Conservation (phyloP, 2,113 vertebrate species). For the Laticauda colubrina region DNA sequence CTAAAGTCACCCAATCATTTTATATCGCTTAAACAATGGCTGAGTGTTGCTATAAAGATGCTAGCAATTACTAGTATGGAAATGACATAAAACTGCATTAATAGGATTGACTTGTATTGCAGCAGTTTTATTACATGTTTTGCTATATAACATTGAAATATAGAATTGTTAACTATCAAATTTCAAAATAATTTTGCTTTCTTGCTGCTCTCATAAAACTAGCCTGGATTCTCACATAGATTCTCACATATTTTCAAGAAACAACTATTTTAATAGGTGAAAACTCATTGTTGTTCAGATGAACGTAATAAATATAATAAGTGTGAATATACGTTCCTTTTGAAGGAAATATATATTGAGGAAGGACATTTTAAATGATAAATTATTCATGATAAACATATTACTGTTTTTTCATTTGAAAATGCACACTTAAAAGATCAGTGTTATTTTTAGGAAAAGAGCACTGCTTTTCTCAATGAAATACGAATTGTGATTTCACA, state of each 20-base stretch:
- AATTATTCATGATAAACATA: neutral
- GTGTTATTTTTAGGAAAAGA: neutral
- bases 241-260: neutral
- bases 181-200: neutral
- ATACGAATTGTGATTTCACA: neutral
- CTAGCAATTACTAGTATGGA: neutral
- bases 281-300: neutral
- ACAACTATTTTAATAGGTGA: neutral
- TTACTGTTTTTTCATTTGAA: neutral
- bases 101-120: neutral
- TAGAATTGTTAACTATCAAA: neutral
- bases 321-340: neutral
- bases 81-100: neutral
- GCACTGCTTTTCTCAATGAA: conserved; percentile 7
- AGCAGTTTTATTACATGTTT: neutral
- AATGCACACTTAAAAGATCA: neutral
- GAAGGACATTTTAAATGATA: neutral
- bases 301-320: neutral
- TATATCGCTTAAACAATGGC: no score
- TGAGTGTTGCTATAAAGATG: neutral
- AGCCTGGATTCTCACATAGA: neutral
- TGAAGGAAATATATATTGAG: neutral
- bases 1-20: no score
- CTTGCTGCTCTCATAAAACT: neutral
- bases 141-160: neutral